Base-by-base conservation (phyloP, 2,888 invertebrate genomes). In the Netelia fuscicornis region DNA sequence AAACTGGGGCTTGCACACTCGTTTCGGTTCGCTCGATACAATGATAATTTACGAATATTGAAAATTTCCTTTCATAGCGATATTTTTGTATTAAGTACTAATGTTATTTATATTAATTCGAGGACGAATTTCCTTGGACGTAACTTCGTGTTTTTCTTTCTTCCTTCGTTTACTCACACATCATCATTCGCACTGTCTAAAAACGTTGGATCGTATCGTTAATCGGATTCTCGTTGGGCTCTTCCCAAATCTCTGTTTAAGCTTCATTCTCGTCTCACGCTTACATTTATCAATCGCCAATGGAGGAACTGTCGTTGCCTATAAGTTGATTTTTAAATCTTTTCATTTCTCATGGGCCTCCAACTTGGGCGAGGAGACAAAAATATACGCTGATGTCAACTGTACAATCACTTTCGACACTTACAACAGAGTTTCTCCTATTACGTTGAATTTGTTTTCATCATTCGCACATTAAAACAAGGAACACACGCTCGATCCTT, bases 91-190 rank as follows among this genome's bases (percentile, higher is more conserved):
- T 78, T 48, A 83, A 37, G 56, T 62, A 52, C 62, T 78, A 60
- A 37, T 30, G 52, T 75, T 70, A 42, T 77, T 65, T 56, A 70
- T 70, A 54, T 75, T 75, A 71, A 71, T 77, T 81, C 74, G 72
- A 82, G 85, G 85, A 85, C 85, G 85, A 82, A 82, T 85, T 82
- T 67, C 71, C 60, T 68, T 81, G 85, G 85, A 85, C 85, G 85
- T 84, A 84, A 84, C 71, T 44, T 85, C 65, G 65, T 78, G 58
- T 70, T 75, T 74, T 37, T 10, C 9, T 68, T 54, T 78, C 37
- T 25, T 70, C 6, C 65, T 70, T 79, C 20, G 10, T 60, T 37
- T 6, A 37, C 37, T 37, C 37, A 37, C 0, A 37, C 37, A 30
- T 67, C n/a, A 20, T 44, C 20, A 42, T 67, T 67, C 25, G 20